Evolutionary conservation across 2,888 invertebrate species (phyloP).

Genomic region (Chrysomela aeneicollis): DNA sequence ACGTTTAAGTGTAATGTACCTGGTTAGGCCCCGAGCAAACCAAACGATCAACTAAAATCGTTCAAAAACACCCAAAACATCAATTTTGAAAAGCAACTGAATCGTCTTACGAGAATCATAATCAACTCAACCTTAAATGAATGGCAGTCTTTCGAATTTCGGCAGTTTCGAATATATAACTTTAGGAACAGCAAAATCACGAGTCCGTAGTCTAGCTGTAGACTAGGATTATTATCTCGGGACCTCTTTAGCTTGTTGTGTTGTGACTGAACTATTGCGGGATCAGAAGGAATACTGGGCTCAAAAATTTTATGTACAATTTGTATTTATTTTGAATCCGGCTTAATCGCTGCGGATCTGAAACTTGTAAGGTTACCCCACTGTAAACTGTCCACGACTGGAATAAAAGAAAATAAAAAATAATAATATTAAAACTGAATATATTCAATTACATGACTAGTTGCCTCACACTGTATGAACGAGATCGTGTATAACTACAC

Average conservation of each 20-base stretch:
- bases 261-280: conserved; percentile 55
- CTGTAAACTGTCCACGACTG: conserved; percentile 51
- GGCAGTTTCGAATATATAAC: conserved; percentile 60
- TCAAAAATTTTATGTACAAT: conserved; percentile 51
- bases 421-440: conserved; percentile 55
- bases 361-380: conserved; percentile 44
- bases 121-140: conserved; percentile 55
- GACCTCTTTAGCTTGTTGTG: conserved; percentile 45
- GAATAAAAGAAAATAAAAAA: conserved; percentile 48
- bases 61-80: conserved; percentile 58
- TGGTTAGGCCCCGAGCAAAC: conserved; percentile 55
- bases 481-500: conserved; percentile 58
- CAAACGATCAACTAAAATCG: conserved; percentile 45
- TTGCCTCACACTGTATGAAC: conserved; percentile 62
- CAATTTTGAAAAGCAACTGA: conserved; percentile 60
- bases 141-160: conserved; percentile 62
- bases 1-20: conserved; percentile 57
- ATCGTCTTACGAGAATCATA: conserved; percentile 48
- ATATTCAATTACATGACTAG: conserved; percentile 60
- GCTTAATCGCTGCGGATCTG: conserved; percentile 35
- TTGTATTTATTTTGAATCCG: conserved; percentile 39
- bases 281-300: conserved; percentile 59
- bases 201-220: conserved; percentile 55
- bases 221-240: conserved; percentile 56
- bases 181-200: conserved; percentile 63